Evolutionary conservation across 1,140 invertebrate genomes (phyloP), one percentile per base, ranked within the genome.

Genomic region (Penaeus chinensis): DNA sequence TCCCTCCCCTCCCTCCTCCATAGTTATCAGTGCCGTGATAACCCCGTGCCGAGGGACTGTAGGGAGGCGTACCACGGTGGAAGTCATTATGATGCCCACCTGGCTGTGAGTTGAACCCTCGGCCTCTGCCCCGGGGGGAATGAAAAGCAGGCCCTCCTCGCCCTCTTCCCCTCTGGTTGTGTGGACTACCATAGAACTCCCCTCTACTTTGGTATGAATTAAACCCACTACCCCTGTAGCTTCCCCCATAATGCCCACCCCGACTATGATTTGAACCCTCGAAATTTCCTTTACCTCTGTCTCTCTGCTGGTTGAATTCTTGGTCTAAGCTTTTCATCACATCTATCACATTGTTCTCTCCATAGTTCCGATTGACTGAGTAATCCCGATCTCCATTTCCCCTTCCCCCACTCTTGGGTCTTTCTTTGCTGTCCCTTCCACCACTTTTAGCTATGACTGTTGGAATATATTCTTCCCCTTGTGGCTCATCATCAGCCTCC

Each of bases 301-400:
- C 16, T 74, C 37, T 76, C 60, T 87, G 85, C 54, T 82, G 80
- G 13, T 87, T 69, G 63, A 87, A 87, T 61, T 87, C 85, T 47
- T 69, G 19, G 22, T 87, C 85, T 77, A 87, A 65, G 62, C 80
- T 87, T 82, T 87, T 87, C 69, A 87, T 87, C 16, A 87, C 80
- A 47, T 87, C 85, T 65, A 87, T 87, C 11, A 82, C 85, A 66
- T 87, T 87, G 24, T 24, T 77, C 66, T 82, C 85, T 32, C 61
- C 65, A 65, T 27, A 61, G 63, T 37, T 77, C 19, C 79, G 65
- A 32, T 22, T 65, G 18, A 77, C 77, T 13, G n/a, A 77, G 63
- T 82, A 61, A 63, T 77, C 80, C 42, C 61, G 82, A 37, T 62
- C 61, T 61, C 61, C n/a, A 47, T 74, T 76, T 82, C 69, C 85